These are phyloP conservation scores for Tortricodes alternella DNA, from an alignment of 2,888 invertebrate genomes.

Conservation along the genomic window DNA sequence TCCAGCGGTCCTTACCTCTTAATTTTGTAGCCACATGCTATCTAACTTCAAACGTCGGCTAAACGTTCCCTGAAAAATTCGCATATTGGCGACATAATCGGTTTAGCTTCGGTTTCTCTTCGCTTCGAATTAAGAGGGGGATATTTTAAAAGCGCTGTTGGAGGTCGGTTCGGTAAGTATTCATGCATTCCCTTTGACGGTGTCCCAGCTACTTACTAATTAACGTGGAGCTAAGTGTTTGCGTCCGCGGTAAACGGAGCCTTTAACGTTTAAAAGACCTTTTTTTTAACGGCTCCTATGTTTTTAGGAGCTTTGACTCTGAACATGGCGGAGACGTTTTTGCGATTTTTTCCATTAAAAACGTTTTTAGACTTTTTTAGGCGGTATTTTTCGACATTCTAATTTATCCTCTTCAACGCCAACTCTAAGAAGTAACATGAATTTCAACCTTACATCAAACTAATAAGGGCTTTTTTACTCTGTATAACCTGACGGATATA, in stretches of 20 bases:
- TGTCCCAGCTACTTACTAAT: slow-evolving; percentile 80
- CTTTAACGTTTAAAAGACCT: slow-evolving; percentile 79
- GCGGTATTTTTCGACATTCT: slow-evolving; percentile 22
- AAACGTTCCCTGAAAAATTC: slow-evolving; percentile 62
- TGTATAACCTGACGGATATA: too few relatives aligned
- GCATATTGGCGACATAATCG: slow-evolving; percentile 75
- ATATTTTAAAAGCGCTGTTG: slow-evolving; percentile 77
- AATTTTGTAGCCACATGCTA: slow-evolving; percentile 16
- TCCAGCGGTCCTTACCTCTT: background rate
- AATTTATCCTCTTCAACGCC: too few relatives aligned
- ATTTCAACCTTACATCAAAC: too few relatives aligned
- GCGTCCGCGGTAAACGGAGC: slow-evolving; percentile 81
- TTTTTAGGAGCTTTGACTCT: slow-evolving; percentile 74
- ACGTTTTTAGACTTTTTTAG: slow-evolving; percentile 41
- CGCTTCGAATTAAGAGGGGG: slow-evolving; percentile 71
- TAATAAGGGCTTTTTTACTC: too few relatives aligned
- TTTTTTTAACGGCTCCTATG: slow-evolving; percentile 65
- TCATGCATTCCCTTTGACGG: slow-evolving; percentile 83
- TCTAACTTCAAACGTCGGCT: slow-evolving; percentile 38
- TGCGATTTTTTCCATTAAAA: slow-evolving; percentile 70
- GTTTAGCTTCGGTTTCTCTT: slow-evolving; percentile 78
- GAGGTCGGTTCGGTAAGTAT: slow-evolving; percentile 75
- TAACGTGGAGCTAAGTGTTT: slow-evolving; percentile 81
- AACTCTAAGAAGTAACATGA: too few relatives aligned
- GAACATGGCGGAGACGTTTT: slow-evolving; percentile 71